Evolutionary conservation across 2,888 invertebrate species (phyloP).

Genomic region (Cephus sareptanus): DNA sequence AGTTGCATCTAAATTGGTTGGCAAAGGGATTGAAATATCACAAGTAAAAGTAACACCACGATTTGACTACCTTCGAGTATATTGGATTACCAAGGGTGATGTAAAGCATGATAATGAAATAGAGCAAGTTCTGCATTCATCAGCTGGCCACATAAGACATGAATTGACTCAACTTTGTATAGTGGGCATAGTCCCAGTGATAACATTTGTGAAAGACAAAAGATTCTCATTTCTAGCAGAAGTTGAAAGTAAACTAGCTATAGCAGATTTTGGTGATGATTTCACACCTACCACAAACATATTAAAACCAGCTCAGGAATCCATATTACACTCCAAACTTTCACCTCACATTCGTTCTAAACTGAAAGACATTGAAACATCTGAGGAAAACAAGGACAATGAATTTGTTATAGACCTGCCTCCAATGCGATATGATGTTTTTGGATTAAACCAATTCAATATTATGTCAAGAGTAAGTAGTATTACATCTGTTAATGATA

Average conservation of each 20-base stretch:
- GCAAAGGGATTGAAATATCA: constrained; percentile 79
- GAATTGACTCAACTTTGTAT: constrained; percentile 78
- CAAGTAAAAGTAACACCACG: constrained; percentile 76
- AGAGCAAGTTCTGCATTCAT: constrained; percentile 69
- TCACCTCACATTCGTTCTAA: constrained; percentile 13
- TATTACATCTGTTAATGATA: not conserved
- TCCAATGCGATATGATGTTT: constrained; percentile 78
- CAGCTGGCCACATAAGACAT: constrained; percentile 74
- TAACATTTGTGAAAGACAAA: constrained; percentile 80
- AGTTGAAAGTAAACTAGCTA: constrained; percentile 71
- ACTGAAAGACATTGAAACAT: constrained; percentile 10
- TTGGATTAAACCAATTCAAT: constrained; percentile 75
- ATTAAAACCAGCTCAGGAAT: constrained; percentile 34
- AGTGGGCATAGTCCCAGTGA: constrained; percentile 81
- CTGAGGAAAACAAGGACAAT: constrained; percentile 57
- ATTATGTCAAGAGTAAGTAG: constrained; percentile 70
- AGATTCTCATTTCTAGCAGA: constrained; percentile 69
- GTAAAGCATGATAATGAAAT: constrained; percentile 67
- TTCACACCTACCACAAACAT: constrained; percentile 65
- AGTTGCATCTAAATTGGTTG: constrained; percentile 69
- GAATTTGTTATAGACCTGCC: constrained; percentile 69
- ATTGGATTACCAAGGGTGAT: constrained; percentile 75
- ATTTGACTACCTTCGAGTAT: constrained; percentile 76
- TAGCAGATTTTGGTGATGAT: constrained; percentile 78
- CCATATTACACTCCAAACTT: constrained; percentile 27